Evolutionary conservation across 2,888 invertebrate species (phyloP), one percentile per base, ranked within the genome.

Genomic region (Camptogramma bilineatum): DNA sequence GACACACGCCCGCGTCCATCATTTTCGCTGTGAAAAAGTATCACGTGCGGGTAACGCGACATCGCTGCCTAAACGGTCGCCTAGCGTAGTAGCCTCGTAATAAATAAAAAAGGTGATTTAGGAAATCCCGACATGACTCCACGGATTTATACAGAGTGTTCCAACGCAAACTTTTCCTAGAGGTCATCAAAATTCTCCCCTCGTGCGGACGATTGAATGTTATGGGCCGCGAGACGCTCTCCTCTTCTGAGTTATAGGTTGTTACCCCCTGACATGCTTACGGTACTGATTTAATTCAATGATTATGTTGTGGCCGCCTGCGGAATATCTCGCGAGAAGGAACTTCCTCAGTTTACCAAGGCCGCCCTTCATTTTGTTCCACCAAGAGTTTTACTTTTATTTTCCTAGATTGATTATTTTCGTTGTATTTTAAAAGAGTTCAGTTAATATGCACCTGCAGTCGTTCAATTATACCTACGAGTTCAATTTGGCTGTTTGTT

Each of bases 31-130:
- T 74, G 75, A 73, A 81, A 77, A 81, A 81, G 77, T 77, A 80
- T 84, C 84, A 86, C 86, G 85, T 85, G 81, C 70, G 71, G 75
- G 79, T 79, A 82, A 83, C 83, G 84, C 82, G 79, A 82, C 84
- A 85, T 87, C 83, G 81, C 81, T 81, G 70, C 79, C 82, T 87
- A 87, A 90, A 88, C 86, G 87, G 84, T 82, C 81, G 85, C 83
- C 83, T 84, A 80, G 81, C 81, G 81, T 83, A 84, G 78, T 84
- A 81, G 85, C 81, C 81, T 76, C 77, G 87, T 84, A 88, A 90
- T 90, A 90, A 91, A 91, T 91, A 91, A 90, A 90, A 88, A 86
- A 83, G 87, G 82, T 87, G 88, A 91, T 91, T 91, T 89, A 89
- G 84, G 82, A 90, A 91, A 91, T 90, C 90, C 89, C 85, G 80